Evolutionary conservation across 2,113 vertebrate genomes (phyloP).

Genomic region (Callipepla californica): DNA sequence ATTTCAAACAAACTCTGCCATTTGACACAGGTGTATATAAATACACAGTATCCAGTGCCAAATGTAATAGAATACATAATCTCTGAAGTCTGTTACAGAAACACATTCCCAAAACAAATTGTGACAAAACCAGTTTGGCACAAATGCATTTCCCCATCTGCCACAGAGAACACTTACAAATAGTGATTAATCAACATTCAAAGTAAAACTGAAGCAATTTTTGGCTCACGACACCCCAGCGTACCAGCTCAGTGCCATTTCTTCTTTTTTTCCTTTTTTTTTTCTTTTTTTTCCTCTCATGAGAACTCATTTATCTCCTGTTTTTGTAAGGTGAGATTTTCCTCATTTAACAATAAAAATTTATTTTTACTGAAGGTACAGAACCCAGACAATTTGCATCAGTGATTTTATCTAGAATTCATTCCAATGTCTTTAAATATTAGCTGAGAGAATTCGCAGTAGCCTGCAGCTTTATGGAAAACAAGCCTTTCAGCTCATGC

Average conservation of each 20-base stretch:
- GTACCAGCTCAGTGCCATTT: background rate
- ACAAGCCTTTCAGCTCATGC: background rate
- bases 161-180: background rate
- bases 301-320: background rate
- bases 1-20: background rate
- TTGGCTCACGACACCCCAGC: background rate
- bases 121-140: background rate
- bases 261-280: background rate
- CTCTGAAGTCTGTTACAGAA: background rate
- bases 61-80: background rate
- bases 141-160: background rate
- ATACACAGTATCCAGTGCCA: background rate
- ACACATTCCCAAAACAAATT: background rate
- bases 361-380: background rate
- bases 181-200: constrained; percentile 2
- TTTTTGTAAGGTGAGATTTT: background rate
- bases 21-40: background rate
- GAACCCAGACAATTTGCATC: background rate
- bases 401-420: background rate
- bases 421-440: background rate
- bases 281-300: background rate
- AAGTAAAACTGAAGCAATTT: background rate
- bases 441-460: background rate
- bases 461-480: background rate
- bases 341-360: background rate